Conservation (phyloP, 2,888 invertebrate genomes). For the Catonia carolina region DNA sequence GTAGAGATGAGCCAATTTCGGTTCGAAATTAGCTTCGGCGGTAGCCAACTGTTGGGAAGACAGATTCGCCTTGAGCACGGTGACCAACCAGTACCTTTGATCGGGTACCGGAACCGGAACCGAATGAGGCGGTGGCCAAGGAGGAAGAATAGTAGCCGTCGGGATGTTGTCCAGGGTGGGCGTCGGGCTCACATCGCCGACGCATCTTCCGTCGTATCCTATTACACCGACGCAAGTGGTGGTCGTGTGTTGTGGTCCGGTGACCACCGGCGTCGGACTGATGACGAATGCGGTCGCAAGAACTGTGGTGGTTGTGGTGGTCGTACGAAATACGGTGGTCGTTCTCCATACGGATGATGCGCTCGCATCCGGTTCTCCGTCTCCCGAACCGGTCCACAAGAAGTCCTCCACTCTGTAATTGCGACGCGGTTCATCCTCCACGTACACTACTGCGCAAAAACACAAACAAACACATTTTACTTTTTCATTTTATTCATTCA, state of each 20-base stretch:
- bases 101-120: slow-evolving; percentile 30
- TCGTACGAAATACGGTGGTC: slow-evolving; percentile 56
- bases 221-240: neutral
- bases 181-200: slow-evolving; percentile 16
- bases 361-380: slow-evolving; percentile 50
- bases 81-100: slow-evolving; percentile 68
- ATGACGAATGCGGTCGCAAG: slow-evolving; percentile 20
- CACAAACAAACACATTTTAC: too few species aligned
- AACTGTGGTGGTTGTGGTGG: slow-evolving; percentile 47
- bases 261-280: slow-evolving; percentile 12
- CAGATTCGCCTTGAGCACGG: slow-evolving; percentile 43
- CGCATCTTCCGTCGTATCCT: slow-evolving; percentile 1
- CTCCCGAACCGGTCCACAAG: slow-evolving; percentile 84
- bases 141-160: slow-evolving; percentile 18
- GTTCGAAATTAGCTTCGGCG: slow-evolving; percentile 54
- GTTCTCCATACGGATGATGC: slow-evolving; percentile 43
- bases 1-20: slow-evolving; percentile 68
- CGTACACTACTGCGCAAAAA: slow-evolving; percentile 28
- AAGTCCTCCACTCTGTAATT: slow-evolving; percentile 68
- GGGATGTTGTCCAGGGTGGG: neutral
- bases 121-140: slow-evolving; percentile 21
- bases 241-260: neutral
- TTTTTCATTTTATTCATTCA: too few species aligned
- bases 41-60: slow-evolving; percentile 25
- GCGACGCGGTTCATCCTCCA: slow-evolving; percentile 37